Evolutionary conservation across 2,888 invertebrate genomes (phyloP).

Genomic region (Thumatha senex): DNA sequence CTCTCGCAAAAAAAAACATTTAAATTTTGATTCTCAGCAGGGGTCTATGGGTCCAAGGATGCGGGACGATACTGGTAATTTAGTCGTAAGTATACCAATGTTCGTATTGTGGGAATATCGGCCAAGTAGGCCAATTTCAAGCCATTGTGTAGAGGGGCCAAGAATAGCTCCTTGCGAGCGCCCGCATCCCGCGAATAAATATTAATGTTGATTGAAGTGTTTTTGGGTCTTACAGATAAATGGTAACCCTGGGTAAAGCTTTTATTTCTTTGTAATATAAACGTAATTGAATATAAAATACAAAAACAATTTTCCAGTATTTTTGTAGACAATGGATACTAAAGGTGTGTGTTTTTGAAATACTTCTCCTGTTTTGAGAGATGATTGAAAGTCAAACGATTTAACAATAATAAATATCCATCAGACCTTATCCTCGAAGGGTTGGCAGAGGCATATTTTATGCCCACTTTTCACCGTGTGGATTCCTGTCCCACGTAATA

Average conservation of each 20-base stretch:
- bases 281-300: no score
- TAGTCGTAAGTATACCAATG: conserved; percentile 48
- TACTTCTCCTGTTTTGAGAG: no score
- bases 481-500: no score
- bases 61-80: conserved; percentile 80
- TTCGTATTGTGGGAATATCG: conserved; percentile 40
- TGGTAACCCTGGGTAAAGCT: conserved; percentile 1
- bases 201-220: conserved; percentile 49
- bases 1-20: conserved; percentile 41
- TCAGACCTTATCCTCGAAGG: no score
- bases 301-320: no score
- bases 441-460: no score
- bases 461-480: no score
- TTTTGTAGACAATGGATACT: no score
- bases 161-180: conserved; percentile 71
- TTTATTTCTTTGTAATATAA: background rate
- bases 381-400: no score
- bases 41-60: conserved; percentile 69
- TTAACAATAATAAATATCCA: no score
- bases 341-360: no score
- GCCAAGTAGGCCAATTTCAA: conserved; percentile 72
- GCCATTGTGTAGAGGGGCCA: conserved; percentile 67
- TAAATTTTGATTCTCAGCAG: conserved; percentile 56
- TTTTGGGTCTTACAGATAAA: conserved; percentile 10
- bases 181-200: conserved; percentile 76